Percentiles rank a stretch among this genome's conserved stretches.
These are phyloP conservation scores for Colostygia pectinataria DNA, from an alignment of 2,888 invertebrate genomes.

Conservation along the genomic window DNA sequence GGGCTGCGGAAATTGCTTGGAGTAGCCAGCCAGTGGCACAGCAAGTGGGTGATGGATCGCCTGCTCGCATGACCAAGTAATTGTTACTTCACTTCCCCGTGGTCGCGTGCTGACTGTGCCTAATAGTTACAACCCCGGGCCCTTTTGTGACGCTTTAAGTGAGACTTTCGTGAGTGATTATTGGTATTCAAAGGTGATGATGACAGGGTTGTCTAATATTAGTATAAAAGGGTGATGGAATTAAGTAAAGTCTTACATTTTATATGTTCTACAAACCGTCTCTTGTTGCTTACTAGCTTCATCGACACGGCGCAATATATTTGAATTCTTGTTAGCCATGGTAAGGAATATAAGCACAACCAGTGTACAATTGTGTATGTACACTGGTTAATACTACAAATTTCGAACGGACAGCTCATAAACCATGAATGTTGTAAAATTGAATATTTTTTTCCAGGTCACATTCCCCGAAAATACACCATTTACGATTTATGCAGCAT, in stretches of 20 bases:
- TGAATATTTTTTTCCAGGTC: conserved; percentile 11
- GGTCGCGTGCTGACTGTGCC: conserved; percentile 60
- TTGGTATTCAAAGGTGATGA: conserved; percentile 31
- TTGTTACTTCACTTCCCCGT: conserved; percentile 73
- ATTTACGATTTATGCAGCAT: conserved; percentile 25
- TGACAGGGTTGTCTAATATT: conserved; percentile 15
- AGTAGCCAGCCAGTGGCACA: conserved; percentile 69
- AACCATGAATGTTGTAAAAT: neutral
- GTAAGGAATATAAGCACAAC: too few relatives aligned
- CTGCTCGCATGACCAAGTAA: conserved; percentile 77
- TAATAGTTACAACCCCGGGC: conserved; percentile 60
- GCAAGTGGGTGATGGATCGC: conserved; percentile 78
- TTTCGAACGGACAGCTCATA: too few relatives aligned
- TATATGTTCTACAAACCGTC: too few relatives aligned
- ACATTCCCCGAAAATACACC: conserved; percentile 16
- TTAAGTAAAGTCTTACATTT: too few relatives aligned
- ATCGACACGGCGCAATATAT: too few relatives aligned
- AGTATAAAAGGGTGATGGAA: conserved; percentile 4
- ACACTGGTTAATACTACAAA: too few relatives aligned
- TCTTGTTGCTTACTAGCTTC: too few relatives aligned
- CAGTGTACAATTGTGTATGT: too few relatives aligned
- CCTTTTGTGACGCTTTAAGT: conserved; percentile 58
- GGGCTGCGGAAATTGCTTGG: conserved; percentile 77
- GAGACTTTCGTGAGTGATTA: conserved; percentile 39
- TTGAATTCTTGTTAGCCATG: too few relatives aligned